Base-by-base conservation (phyloP, 2,888 invertebrate species). In the Cantharis flavilabris region DNA sequence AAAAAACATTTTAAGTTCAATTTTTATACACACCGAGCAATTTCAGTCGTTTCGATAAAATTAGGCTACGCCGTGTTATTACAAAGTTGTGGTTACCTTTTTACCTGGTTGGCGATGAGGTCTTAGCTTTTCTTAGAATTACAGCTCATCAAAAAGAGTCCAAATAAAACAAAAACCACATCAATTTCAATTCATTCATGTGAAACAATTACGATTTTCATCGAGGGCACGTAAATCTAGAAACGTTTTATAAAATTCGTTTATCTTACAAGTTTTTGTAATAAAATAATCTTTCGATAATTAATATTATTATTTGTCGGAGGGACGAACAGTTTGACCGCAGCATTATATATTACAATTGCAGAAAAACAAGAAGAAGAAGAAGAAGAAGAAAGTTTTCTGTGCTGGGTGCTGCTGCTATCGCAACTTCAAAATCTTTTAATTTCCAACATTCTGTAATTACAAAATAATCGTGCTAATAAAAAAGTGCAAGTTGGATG, bases 41-140 rank as follows among this genome's bases (percentile, higher is more conserved):
- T 72, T 72, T 76, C 30, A 72, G 69, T 72, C 64, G 72, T 76
- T 76, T 72, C 69, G n/a, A 14, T 20, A 70, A 33, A 72, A 62
- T 23, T 62, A 70, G 67, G 77, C 74, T 76, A 72, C 73, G 75
- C 76, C 78, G 69, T 80, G 76, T 80, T 81, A 80, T 80, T 81
- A 81, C 78, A 69, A 76, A 76, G 74, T 75, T 81, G 81, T 76
- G 81, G 81, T 79, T 76, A 77, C 72, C 75, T 80, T 81, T 81
- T 80, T 79, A 78, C 76, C 79, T 76, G 77, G 69, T 72, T 72
- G 64, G 49, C 73, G 73, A 71, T 76, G 77, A 78, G 78, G 76
- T 79, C 79, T 76, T 79, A 77, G 72, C 76, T 71, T 72, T 81
- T 81, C 80, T 76, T 72, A 74, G 81, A 80, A 81, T 76, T 76